phyloP scores from a whole-genome alignment of 2,113 vertebrate species.

The Vulpes ferrilata region DNA sequence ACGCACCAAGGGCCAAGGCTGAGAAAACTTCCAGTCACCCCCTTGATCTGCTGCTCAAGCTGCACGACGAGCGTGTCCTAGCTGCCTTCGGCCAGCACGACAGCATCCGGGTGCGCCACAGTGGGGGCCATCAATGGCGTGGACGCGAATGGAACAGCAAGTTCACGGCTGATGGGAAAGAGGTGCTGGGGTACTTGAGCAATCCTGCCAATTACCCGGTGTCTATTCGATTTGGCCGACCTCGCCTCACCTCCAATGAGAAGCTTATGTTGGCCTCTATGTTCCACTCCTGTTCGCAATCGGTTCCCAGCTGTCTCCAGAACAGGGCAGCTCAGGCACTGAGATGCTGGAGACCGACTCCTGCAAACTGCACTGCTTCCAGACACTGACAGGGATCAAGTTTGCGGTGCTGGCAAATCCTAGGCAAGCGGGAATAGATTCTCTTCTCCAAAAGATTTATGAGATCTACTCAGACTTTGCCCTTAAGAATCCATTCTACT shows the following conservation, averaged over 20 bases:
- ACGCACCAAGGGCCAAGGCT: conserved; percentile 92
- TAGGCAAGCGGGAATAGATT: conserved; percentile 95
- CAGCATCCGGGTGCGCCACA: conserved; percentile 96
- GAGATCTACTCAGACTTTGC: conserved; percentile 99
- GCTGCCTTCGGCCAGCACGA: conserved; percentile 97
- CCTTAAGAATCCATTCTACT: conserved; percentile 99
- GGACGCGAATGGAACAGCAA: conserved; percentile 94
- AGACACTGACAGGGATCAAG: conserved; percentile 98
- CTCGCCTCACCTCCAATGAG: conserved; percentile 96
- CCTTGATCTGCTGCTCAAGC: conserved; percentile 95
- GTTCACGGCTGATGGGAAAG: conserved; percentile 93
- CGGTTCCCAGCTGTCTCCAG: conserved; percentile 97
- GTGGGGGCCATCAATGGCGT: conserved; percentile 96
- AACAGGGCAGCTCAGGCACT: conserved; percentile 97
- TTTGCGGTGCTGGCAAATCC: conserved; percentile 97
- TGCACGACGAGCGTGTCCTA: conserved; percentile 96
- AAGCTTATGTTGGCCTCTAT: conserved; percentile 99
- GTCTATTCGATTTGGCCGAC: conserved; percentile 97
- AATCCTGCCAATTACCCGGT: conserved; percentile 94
- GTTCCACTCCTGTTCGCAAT: conserved; percentile 99
- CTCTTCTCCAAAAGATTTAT: conserved; percentile 96
- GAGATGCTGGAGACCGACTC: conserved; percentile 98
- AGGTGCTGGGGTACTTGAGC: conserved; percentile 93
- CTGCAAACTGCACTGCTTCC: conserved; percentile 98
- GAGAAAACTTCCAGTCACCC: conserved; percentile 98